Evolutionary conservation across 2,888 invertebrate species (phyloP), one percentile per base, ranked within the genome.

Genomic region (Acrobasis suavella): DNA sequence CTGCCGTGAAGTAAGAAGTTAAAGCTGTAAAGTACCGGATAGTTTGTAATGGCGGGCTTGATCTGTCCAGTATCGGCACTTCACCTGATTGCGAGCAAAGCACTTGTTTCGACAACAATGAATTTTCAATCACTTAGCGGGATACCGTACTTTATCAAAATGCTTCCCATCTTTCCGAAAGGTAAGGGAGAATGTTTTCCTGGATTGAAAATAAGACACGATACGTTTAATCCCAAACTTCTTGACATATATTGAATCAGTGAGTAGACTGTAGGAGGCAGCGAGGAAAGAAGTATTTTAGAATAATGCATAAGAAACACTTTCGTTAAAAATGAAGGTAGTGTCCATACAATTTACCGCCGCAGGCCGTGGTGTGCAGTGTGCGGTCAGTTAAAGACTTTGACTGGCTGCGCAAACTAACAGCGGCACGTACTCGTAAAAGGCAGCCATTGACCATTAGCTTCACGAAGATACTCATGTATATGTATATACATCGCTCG

Each of bases 1-100:
- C 73, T 74, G 72, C 72, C 73, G 72, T 69, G 77, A 76, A 83
- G 78, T 76, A 75, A 77, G 75, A 78, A 82, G 79, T 76, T 80
- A 63, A 73, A 70, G 73, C 74, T 72, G 62, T 66, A 46, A 46
- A 46, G 46, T 66, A 65, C 64, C 67, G 69, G 62, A 64, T 70
- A 71, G 72, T 65, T 74, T 67, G 68, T 65, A 69, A 71, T 71
- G 60, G 67, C 67, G 66, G 69, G 67, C 66, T 55, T 59, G 22
- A 58, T 39, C 22, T 46, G 42, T 10, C 17, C 49, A 42, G 17
- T 22, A 49, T 15, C 71, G 67, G 71, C 69, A 76, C 74, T 75
- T 66, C 64, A 60, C 66, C 64, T 67, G 67, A 71, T 73, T 71
- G 72, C 73, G 66, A 71, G 70, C 69, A 73, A 74, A 70, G 71